Conservation (phyloP, 2,797 vertebrate genomes). For the Thaleichthys pacificus region DNA sequence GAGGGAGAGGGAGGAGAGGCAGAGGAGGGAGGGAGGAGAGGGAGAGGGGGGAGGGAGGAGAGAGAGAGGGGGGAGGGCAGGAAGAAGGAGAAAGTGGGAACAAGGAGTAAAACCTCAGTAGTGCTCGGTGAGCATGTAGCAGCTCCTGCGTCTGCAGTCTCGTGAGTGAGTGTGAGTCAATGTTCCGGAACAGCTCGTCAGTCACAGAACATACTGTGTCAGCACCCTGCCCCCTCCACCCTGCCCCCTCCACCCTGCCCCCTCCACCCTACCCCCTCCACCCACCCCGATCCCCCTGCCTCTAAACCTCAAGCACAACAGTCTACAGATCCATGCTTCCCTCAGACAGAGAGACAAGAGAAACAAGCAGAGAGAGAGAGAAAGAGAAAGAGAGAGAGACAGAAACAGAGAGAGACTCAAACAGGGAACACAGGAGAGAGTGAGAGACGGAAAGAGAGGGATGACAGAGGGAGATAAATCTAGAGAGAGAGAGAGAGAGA, state of each 20-base stretch:
- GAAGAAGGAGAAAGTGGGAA: no score
- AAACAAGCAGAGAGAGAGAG: neutral
- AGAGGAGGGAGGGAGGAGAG: neutral
- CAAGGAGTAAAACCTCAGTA: no score
- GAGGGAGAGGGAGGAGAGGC: conserved; percentile 11
- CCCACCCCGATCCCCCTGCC: no score
- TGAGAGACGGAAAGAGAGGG: conserved; percentile 16
- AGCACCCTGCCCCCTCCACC: no score
- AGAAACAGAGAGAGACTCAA: conserved; percentile 12
- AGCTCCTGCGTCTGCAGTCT: no score
- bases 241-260: no score
- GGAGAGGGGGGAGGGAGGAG: neutral
- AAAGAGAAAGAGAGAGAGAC: neutral
- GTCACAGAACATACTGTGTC: no score
- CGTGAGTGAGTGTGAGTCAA: no score
- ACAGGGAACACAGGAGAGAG: neutral
- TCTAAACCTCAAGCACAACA: conserved; percentile 20
- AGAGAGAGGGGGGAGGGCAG: no score
- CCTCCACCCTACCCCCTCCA: no score
- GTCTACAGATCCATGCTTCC: conserved; percentile 29
- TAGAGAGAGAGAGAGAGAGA: neutral
- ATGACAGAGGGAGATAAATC: conserved; percentile 1
- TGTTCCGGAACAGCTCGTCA: no score
- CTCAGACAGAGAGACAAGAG: neutral
- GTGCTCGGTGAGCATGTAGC: no score